Percentiles rank a stretch among this genome's conserved stretches.
Evolutionary conservation across 2,113 vertebrate genomes (phyloP).

Genomic region (Nerophis lumbriciformis): DNA sequence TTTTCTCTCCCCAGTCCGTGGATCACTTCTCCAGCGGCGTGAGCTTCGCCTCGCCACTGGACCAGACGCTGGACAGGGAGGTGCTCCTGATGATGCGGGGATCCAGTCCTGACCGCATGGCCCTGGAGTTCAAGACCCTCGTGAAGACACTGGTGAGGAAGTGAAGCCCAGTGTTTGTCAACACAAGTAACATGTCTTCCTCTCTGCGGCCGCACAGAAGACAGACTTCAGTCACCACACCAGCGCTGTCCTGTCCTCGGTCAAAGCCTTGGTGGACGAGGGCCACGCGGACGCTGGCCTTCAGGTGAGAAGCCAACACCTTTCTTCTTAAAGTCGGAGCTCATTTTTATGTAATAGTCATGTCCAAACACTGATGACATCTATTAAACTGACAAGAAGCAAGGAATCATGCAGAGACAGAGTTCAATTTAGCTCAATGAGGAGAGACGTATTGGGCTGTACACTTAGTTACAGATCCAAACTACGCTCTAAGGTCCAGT

Average conservation of each 20-base stretch:
- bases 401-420: no score
- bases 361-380: no score
- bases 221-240: constrained; percentile 65
- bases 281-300: constrained; percentile 50
- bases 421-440: no score
- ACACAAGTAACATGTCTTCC: neutral
- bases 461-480: no score
- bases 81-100: constrained; percentile 76
- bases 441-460: no score
- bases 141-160: constrained; percentile 71
- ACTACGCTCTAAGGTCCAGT: no score
- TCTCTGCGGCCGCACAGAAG: constrained; percentile 49
- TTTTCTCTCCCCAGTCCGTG: constrained; percentile 12
- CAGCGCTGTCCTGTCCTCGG: constrained; percentile 34
- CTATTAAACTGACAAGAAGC: no score
- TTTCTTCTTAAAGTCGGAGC: no score
- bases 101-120: constrained; percentile 64
- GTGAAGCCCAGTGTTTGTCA: neutral
- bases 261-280: constrained; percentile 46
- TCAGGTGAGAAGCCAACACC: constrained; percentile 58
- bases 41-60: constrained; percentile 51
- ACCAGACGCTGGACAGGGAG: constrained; percentile 76
- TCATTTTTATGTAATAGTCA: no score
- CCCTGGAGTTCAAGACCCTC: constrained; percentile 66
- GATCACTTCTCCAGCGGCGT: constrained; percentile 43